phyloP scores from a whole-genome alignment of 23 tunicate genomes.

The Trididemnum miniatum region DNA sequence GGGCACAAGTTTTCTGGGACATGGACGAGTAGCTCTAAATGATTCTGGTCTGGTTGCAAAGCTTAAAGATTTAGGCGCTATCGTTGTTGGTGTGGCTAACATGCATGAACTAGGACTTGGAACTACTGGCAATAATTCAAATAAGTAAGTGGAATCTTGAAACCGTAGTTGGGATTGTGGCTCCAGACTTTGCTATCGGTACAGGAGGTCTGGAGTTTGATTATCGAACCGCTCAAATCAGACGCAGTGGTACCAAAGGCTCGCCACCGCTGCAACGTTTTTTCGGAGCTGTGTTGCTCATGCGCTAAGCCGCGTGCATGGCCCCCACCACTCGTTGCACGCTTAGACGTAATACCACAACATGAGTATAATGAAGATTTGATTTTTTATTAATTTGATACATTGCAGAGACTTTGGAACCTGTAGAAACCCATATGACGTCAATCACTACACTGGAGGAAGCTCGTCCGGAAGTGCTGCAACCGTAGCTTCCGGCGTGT shows the following conservation, averaged over 20 bases:
- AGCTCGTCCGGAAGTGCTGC: slow-evolving; percentile 89
- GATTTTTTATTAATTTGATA: neutral
- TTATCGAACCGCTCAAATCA: no score
- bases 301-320: no score
- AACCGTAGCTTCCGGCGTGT: slow-evolving; percentile 72
- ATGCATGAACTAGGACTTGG: slow-evolving; percentile 82
- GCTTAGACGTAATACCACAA: no score
- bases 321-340: no score
- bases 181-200: no score
- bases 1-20: slow-evolving; percentile 42
- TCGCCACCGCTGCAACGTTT: no score
- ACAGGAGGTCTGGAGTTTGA: no score
- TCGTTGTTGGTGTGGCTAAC: slow-evolving; percentile 71
- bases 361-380: no score
- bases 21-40: neutral
- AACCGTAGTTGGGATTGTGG: no score
- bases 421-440: slow-evolving; percentile 63
- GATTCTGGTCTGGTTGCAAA: slow-evolving; percentile 49
- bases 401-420: slow-evolving; percentile 57
- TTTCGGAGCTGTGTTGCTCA: no score
- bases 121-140: slow-evolving; percentile 68
- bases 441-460: slow-evolving; percentile 61
- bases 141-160: slow-evolving; percentile 36
- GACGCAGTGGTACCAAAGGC: no score
- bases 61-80: slow-evolving; percentile 57